Evolutionary conservation across 2,888 invertebrate species (phyloP).

Genomic region (Nemotelus nigrinus): DNA sequence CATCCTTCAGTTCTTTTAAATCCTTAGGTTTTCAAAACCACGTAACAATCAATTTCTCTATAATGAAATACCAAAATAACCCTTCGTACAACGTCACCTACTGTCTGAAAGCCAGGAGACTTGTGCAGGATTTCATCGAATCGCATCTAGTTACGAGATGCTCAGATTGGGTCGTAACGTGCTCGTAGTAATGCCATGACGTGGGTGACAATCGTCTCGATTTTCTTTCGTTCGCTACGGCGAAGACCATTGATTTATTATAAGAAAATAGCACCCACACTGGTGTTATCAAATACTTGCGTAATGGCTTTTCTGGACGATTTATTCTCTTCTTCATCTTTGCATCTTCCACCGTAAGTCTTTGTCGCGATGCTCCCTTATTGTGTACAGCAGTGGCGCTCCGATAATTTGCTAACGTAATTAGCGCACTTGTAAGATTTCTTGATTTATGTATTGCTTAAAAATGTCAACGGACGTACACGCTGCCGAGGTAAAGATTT

Average conservation of each 20-base stretch:
- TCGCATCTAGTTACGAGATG: too few relatives aligned
- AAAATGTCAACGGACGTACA: background rate
- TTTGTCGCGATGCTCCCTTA: background rate
- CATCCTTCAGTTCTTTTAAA: too few relatives aligned
- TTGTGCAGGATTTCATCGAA: too few relatives aligned
- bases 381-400: background rate
- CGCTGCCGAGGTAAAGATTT: too few relatives aligned
- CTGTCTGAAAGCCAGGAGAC: too few relatives aligned
- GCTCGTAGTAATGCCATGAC: background rate
- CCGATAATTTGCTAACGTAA: conserved; percentile 33
- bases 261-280: conserved; percentile 39
- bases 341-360: background rate
- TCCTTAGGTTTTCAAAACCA: too few relatives aligned
- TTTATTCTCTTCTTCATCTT: conserved; percentile 1
- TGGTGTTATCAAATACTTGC: conserved; percentile 15
- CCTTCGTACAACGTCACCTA: too few relatives aligned
- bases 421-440: conserved; percentile 43
- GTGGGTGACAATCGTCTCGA: conserved; percentile 28
- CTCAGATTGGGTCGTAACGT: too few relatives aligned
- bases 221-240: conserved; percentile 11
- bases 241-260: conserved; percentile 39
- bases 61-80: too few relatives aligned
- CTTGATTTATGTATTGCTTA: conserved; percentile 37
- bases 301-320: conserved; percentile 28
- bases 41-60: too few relatives aligned